These are phyloP conservation scores for Sturnira hondurensis DNA, from an alignment of 2,113 vertebrate genomes.

Conservation along the genomic window DNA sequence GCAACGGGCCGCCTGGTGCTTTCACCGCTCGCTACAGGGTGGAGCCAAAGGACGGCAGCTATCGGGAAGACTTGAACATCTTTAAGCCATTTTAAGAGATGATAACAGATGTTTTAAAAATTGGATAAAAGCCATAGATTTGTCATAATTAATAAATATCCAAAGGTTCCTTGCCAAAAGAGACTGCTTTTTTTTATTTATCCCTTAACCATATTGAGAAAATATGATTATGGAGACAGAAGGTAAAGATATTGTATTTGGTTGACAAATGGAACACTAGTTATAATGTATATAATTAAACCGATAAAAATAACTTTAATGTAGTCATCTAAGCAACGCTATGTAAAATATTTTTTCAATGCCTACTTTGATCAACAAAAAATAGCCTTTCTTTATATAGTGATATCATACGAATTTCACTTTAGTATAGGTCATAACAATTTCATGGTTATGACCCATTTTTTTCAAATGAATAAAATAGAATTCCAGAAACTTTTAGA, in stretches of 20 bases:
- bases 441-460: background rate
- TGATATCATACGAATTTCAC: background rate
- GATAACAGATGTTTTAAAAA: conserved; percentile 45
- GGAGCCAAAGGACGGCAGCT: conserved; percentile 5
- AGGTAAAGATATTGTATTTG: conserved; percentile 29
- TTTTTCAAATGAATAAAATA: background rate
- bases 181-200: conserved; percentile 64
- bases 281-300: conserved; percentile 43
- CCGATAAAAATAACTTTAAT: conserved; percentile 41
- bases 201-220: conserved; percentile 69
- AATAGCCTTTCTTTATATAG: background rate
- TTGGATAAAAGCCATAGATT: background rate
- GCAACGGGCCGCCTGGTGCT: background rate
- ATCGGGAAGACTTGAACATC: background rate
- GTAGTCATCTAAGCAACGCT: background rate
- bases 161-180: conserved; percentile 12
- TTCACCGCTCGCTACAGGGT: conserved; percentile 12
- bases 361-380: background rate
- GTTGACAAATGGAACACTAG: conserved; percentile 40
- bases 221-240: conserved; percentile 43
- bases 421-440: background rate
- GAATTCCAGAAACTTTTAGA: background rate
- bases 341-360: conserved; percentile 10
- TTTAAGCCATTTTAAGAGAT: conserved; percentile 37
- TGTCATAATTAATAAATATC: conserved; percentile 68